A percentile compares a stretch with the other conserved stretches of the same genome.
phyloP scores from a whole-genome alignment of 1,140 invertebrate genomes.

The Cataglyphis hispanica region DNA sequence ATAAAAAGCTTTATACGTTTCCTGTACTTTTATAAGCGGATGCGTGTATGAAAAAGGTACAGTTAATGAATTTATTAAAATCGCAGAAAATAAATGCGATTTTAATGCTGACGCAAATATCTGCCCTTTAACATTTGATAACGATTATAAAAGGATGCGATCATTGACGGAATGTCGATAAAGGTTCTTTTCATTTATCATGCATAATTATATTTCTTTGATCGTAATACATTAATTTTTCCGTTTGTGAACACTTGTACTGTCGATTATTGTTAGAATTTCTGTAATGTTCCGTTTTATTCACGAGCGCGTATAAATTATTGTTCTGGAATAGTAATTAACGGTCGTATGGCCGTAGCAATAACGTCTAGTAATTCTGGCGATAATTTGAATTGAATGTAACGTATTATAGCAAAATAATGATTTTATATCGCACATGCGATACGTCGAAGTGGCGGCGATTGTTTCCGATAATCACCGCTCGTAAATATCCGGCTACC shows the following conservation, averaged over 20 bases:
- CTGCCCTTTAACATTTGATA: neutral
- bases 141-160: neutral
- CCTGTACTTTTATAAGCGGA: neutral
- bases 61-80: conserved; percentile 1
- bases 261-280: conserved; percentile 53
- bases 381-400: conserved; percentile 56
- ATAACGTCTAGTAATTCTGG: conserved; percentile 44
- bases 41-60: neutral
- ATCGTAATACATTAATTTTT: conserved; percentile 22
- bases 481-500: conserved; percentile 64
- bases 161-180: neutral
- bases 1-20: neutral
- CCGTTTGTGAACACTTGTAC: neutral
- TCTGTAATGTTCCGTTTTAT: conserved; percentile 50
- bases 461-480: conserved; percentile 65
- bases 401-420: conserved; percentile 64
- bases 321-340: conserved; percentile 54
- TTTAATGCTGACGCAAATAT: neutral
- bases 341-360: conserved; percentile 1
- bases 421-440: conserved; percentile 63
- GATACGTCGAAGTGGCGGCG: conserved; percentile 42
- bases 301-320: conserved; percentile 43
- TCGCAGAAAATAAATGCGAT: neutral
- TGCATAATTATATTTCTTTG: conserved; percentile 3
- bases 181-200: neutral